phyloP scores from a whole-genome alignment of 2,888 invertebrate species.

The Empis livida region DNA sequence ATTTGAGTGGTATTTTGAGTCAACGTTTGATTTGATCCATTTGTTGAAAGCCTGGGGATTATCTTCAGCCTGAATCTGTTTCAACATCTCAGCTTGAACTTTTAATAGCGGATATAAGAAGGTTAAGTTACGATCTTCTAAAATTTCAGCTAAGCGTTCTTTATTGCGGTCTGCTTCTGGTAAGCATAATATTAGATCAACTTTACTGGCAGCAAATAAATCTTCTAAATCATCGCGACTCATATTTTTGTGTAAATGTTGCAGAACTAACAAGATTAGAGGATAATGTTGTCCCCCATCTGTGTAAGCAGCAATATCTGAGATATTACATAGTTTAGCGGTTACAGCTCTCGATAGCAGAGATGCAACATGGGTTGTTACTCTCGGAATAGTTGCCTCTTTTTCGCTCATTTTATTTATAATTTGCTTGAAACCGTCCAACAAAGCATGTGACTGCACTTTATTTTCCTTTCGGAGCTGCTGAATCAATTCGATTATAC shows the following conservation, averaged over 20 bases:
- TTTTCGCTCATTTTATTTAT: constrained; percentile 58
- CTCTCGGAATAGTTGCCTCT: constrained; percentile 56
- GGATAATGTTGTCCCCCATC: constrained; percentile 78
- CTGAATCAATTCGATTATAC: constrained; percentile 51
- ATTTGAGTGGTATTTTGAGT: constrained; percentile 67
- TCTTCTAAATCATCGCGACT: constrained; percentile 64
- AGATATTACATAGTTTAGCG: constrained; percentile 50
- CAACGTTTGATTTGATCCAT: constrained; percentile 88
- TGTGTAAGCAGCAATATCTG: constrained; percentile 62
- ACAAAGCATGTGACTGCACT: constrained; percentile 43
- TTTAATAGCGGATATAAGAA: constrained; percentile 80
- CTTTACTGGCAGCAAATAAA: constrained; percentile 72
- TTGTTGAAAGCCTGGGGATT: constrained; percentile 78
- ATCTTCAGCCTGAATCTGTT: constrained; percentile 69
- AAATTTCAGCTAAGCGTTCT: constrained; percentile 57
- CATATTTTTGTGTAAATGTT: constrained; percentile 62
- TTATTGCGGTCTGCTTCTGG: constrained; percentile 73
- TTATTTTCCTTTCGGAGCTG: constrained; percentile 53
- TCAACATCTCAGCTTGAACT: constrained; percentile 79
- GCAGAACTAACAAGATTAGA: constrained; percentile 73
- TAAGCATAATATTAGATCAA: constrained; percentile 62
- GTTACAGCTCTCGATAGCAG: constrained; percentile 46
- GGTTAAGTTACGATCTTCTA: constrained; percentile 75
- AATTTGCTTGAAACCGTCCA: constrained; percentile 53
- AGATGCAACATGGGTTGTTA: constrained; percentile 52